phyloP scores from a whole-genome alignment of 2,888 invertebrate species.

The Drosophila macrospina region DNA sequence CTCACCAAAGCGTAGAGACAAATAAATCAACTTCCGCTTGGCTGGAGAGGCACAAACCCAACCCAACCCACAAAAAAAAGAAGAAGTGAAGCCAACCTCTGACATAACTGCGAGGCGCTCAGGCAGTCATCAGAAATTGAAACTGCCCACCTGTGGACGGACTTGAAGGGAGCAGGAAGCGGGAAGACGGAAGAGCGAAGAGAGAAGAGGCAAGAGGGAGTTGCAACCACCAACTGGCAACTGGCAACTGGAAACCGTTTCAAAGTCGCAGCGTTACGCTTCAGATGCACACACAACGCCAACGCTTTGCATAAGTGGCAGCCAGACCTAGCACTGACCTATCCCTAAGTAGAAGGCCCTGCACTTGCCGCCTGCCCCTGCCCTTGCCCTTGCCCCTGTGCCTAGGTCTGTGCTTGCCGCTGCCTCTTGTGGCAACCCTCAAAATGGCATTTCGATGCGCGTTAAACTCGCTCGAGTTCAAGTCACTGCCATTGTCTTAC shows the following conservation, averaged over 20 bases:
- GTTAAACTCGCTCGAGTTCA: conserved; percentile 59
- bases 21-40: conserved; percentile 84
- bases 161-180: not conserved
- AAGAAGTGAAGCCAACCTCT: conserved; percentile 32
- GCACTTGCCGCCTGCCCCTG: not conserved
- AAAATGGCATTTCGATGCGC: conserved; percentile 62
- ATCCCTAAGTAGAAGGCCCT: conserved; percentile 46
- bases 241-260: conserved; percentile 45
- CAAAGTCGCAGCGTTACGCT: conserved; percentile 74
- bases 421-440: conserved; percentile 8
- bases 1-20: conserved; percentile 61
- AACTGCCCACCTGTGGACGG: conserved; percentile 65
- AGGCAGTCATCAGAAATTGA: conserved; percentile 63
- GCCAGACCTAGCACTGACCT: conserved; percentile 60
- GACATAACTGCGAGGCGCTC: conserved; percentile 75
- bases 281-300: conserved; percentile 56
- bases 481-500: conserved; percentile 66
- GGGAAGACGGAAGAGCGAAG: not conserved
- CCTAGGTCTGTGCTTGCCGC: not conserved
- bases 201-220: conserved; percentile 5
- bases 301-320: conserved; percentile 67
- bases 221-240: conserved; percentile 43
- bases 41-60: conserved; percentile 56
- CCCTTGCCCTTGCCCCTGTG: not conserved
- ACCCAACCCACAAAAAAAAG: conserved; percentile 5